A percentile compares a stretch with the other conserved stretches of the same genome.
Conservation (phyloP, 2,888 invertebrate genomes). For the Nebria brevicollis region DNA sequence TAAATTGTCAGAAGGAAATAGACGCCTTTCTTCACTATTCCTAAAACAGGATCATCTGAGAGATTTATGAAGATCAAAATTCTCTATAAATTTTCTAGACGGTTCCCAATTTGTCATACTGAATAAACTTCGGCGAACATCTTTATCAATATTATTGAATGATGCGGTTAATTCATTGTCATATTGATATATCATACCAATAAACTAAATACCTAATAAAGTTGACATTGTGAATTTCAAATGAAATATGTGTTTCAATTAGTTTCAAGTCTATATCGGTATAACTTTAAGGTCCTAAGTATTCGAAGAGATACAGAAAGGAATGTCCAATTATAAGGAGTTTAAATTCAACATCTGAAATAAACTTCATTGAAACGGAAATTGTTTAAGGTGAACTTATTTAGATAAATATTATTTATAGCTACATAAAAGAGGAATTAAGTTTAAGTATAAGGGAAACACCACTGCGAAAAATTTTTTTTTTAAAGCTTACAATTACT, state of each 20-base stretch:
- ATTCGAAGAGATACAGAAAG: too few species aligned
- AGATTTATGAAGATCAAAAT: slow-evolving; percentile 25
- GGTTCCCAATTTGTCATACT: background rate
- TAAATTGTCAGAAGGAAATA: background rate
- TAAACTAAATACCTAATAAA: background rate
- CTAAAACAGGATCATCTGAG: slow-evolving; percentile 20
- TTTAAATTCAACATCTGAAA: too few species aligned
- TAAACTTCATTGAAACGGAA: too few species aligned
- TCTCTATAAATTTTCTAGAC: background rate
- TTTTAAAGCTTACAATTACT: too few species aligned
- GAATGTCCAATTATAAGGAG: too few species aligned
- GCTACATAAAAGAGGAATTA: too few species aligned
- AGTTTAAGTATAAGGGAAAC: too few species aligned
- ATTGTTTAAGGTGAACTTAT: too few species aligned
- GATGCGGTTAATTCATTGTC: background rate
- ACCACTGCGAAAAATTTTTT: too few species aligned
- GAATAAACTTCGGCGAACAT: background rate
- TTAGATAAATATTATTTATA: too few species aligned
- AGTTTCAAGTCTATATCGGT: too few species aligned
- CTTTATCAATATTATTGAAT: background rate
- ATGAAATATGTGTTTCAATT: background rate
- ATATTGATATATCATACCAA: background rate
- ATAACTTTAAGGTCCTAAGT: too few species aligned
- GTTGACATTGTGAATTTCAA: background rate
- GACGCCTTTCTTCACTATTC: background rate